Base-by-base conservation (phyloP, 2,113 vertebrate species). In the Chrysochloris asiatica region DNA sequence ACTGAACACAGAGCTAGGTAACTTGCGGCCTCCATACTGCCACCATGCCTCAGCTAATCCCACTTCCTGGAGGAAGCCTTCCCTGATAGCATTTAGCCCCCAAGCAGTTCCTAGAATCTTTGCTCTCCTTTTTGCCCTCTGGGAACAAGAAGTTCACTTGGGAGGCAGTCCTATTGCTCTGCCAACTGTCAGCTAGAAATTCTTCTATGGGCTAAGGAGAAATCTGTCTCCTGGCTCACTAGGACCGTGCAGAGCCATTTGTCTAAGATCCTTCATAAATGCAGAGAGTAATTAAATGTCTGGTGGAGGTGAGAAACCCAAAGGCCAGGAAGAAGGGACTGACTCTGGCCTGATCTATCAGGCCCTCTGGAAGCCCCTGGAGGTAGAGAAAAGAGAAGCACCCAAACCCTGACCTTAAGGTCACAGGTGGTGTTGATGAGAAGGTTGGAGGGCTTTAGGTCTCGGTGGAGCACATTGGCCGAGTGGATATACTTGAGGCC, bases 341-440 rank as follows among this genome's bases (percentile, higher is more conserved):
- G 45, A 45, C 43, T 33, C 30, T 17, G 33, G 30, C 41, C 24
- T n/a, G n/a, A n/a, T n/a, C n/a, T 45, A 45, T 24, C 2, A 17
- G 41, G 87, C 71, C 71, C 59, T 43, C 63, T 26, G 48, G 69
- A 77, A 73, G 65, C 47, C 9, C 45, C 50, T 24, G 8, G 48
- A 8, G 87, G 54, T 5, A 13, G 17, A 21, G 36, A 38, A 14
- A 45, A 19, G 76, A 41, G 38, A 10, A 82, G 83, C 41, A 41
- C 45, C 24, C 26, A 50, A 4, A 11, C 4, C 47, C 93, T 92
- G 72, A 98, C 98, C 98, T 99, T 99, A 97, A 99, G 98, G 97
- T 99, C 98, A 45, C 98, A 99, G 88, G 98, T 99, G 98, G 98
- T 99, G 95, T 99, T 99, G 97, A 99, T 99, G 95, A 99, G 98